Evolutionary conservation across 2,888 invertebrate species (phyloP), one percentile per base, ranked within the genome.

Genomic region (Drosophila macrospina): DNA sequence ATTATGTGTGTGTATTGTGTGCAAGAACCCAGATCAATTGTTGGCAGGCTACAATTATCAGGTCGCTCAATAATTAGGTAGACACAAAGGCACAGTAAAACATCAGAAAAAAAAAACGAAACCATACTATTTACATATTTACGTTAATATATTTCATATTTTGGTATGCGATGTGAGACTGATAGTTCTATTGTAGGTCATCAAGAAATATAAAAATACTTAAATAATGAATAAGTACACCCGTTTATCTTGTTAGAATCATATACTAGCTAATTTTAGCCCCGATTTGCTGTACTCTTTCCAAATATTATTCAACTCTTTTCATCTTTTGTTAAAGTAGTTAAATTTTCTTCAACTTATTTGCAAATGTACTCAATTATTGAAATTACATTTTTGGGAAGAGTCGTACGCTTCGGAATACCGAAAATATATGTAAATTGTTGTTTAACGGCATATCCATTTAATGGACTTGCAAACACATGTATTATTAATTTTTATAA

Each of bases 161-260:
- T 85, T 85, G 86, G 88, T 88, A 90, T 88, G 80, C 81, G 75
- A 90, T 78, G 91, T 90, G 90, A 90, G 90, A 90, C 90, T 90
- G 90, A 90, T 90, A 90, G 89, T 86, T 88, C 80, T 90, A 90
- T 89, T 78, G 72, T 88, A 85, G 81, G 73, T 80, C 81, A 80
- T 73, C 83, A 70, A 80, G 37, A 62, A 63, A 56, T 54, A 56
- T 28, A 60, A 30, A 44, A 37, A 13, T 60, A 70, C 51, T 44
- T 56, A 39, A 45, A 61, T 61, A 76, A 62, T 55, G 32, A 44
- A 59, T 57, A 79, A 56, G 59, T 65, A 69, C 13, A 59, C 56
- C 20, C 41, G 20, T 66, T 59, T 66, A 52, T 56, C 68, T 75
- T 63, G 55, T 69, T 79, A 74, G 59, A 63, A 57, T 44, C 64